A percentile compares a stretch with the other conserved stretches of the same genome.
Conservation (phyloP, 2,888 invertebrate species). For the Morpho helenor region DNA sequence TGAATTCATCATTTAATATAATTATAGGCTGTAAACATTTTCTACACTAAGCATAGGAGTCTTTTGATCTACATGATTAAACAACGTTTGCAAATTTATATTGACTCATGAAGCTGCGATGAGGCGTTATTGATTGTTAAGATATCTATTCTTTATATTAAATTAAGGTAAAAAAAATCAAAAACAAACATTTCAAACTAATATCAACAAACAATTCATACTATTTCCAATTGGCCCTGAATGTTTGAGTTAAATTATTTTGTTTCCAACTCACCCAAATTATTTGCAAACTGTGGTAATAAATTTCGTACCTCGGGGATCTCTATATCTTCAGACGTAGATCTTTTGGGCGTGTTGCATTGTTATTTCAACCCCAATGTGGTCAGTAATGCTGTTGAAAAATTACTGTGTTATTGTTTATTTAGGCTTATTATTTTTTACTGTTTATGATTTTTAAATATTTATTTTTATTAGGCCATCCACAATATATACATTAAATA, state of each 20-base stretch:
- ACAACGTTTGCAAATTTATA: too few species aligned
- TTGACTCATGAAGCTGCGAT: neutral
- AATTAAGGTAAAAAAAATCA: too few species aligned
- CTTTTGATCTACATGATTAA: too few species aligned
- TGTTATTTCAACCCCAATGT: conserved; percentile 3
- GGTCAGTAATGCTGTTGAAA: neutral
- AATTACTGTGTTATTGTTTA: neutral
- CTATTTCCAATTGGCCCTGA: conserved; percentile 4
- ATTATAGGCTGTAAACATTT: too few species aligned
- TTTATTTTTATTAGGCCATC: too few species aligned
- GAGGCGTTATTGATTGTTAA: neutral
- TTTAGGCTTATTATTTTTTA: too few species aligned
- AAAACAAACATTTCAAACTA: too few species aligned
- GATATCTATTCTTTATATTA: too few species aligned
- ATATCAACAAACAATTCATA: conserved; percentile 1
- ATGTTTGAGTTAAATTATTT: conserved; percentile 8
- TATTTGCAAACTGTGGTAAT: conserved; percentile 21
- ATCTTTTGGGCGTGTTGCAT: conserved; percentile 17
- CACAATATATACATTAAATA: too few species aligned
- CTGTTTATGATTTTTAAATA: too few species aligned
- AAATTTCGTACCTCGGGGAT: conserved; percentile 23
- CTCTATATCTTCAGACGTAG: conserved; percentile 24
- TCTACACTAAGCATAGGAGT: too few species aligned
- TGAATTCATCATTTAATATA: too few species aligned
- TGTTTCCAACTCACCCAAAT: conserved; percentile 9